phyloP scores from a whole-genome alignment of 2,113 vertebrate genomes.

The Ahaetulla prasina region DNA sequence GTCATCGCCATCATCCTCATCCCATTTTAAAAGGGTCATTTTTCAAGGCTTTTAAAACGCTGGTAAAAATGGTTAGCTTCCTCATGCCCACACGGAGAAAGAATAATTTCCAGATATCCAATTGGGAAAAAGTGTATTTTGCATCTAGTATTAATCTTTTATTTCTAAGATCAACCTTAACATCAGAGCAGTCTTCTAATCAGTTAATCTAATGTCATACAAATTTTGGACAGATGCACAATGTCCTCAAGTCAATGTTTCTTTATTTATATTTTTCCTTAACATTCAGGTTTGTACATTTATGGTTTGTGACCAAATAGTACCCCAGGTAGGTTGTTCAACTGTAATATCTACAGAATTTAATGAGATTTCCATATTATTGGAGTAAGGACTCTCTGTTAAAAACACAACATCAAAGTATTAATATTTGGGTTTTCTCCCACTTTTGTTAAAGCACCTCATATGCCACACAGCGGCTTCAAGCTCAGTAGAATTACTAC shows the following conservation, averaged over 20 bases:
- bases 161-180: background rate
- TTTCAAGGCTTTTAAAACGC: background rate
- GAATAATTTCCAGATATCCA: background rate
- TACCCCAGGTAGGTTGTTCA: background rate
- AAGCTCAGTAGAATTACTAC: background rate
- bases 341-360: background rate
- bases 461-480: background rate
- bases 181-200: background rate
- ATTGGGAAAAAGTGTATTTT: constrained; percentile 10
- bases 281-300: background rate
- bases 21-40: background rate
- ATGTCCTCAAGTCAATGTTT: background rate
- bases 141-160: background rate
- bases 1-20: background rate
- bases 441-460: background rate
- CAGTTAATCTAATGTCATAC: background rate
- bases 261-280: background rate
- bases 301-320: background rate
- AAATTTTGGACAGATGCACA: constrained; percentile 13
- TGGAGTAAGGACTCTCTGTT: background rate
- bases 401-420: background rate
- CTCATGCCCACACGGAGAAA: background rate
- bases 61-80: background rate
- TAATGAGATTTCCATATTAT: background rate
- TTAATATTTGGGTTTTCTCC: background rate